phyloP scores from a whole-genome alignment of 37 sponge, comb jelly and placozoan species.

The Eunapius fragilis region DNA sequence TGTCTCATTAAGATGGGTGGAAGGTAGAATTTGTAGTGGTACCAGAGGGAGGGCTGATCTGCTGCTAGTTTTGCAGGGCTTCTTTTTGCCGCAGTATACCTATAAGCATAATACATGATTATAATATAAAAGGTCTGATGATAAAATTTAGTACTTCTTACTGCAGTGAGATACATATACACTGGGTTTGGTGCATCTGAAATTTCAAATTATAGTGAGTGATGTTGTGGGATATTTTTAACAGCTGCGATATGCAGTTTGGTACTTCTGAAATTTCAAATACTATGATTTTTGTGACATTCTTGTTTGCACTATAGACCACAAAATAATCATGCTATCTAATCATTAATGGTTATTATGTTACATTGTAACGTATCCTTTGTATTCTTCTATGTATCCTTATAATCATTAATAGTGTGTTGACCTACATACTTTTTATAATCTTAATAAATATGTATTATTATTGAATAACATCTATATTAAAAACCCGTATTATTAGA shows the following conservation, averaged over 20 bases:
- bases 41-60: neutral
- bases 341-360: too few relatives aligned
- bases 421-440: too few relatives aligned
- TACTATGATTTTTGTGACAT: neutral
- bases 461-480: too few relatives aligned
- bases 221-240: neutral
- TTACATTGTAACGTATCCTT: too few relatives aligned
- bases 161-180: neutral
- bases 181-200: neutral
- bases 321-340: neutral
- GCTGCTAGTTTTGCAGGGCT: neutral
- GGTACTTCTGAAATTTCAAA: neutral
- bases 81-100: neutral
- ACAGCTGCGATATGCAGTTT: neutral
- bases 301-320: neutral
- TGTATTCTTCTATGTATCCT: too few relatives aligned
- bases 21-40: neutral
- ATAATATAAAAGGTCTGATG: neutral
- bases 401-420: too few relatives aligned
- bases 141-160: neutral
- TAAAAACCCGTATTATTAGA: too few relatives aligned
- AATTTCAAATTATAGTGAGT: neutral
- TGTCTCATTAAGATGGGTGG: neutral
- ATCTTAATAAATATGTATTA: too few relatives aligned
- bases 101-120: neutral